Conservation (phyloP, 1,140 invertebrate species). For the Planococcus citri region DNA sequence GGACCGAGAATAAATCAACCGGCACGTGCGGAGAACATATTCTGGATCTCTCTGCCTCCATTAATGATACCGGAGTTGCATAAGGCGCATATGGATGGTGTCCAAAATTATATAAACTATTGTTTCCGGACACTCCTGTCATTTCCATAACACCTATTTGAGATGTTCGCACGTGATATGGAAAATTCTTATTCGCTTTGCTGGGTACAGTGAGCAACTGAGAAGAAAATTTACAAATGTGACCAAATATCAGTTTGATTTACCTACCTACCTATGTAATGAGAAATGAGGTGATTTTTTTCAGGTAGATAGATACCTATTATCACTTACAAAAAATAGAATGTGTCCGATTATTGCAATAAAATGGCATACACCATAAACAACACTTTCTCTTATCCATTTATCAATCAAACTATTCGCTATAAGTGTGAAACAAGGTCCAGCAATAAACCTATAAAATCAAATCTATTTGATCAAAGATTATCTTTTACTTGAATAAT, state of each 20-base stretch:
- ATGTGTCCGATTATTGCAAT: conserved; percentile 65
- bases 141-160: conserved; percentile 59
- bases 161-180: conserved; percentile 70
- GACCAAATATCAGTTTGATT: too few relatives aligned
- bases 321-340: conserved; percentile 63
- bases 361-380: conserved; percentile 60
- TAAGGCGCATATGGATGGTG: conserved; percentile 48
- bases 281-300: too few relatives aligned
- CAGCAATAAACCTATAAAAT: conserved; percentile 52
- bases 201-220: conserved; percentile 66
- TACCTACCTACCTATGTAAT: too few relatives aligned
- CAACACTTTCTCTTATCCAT: conserved; percentile 83
- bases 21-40: conserved; percentile 34
- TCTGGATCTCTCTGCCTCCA: conserved; percentile 17
- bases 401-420: conserved; percentile 69
- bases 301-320: too few relatives aligned
- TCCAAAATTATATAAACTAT: conserved; percentile 45
- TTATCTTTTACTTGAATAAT: conserved; percentile 16
- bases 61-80: conserved; percentile 22
- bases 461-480: conserved; percentile 14
- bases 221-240: too few relatives aligned
- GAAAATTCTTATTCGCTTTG: conserved; percentile 71
- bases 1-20: conserved; percentile 35
- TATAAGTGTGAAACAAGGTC: conserved; percentile 64
- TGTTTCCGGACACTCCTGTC: conserved; percentile 36